A percentile compares a stretch with the other conserved stretches of the same genome.
Conservation (phyloP, 2,888 invertebrate genomes). For the Phoenoteleia sp. region DNA sequence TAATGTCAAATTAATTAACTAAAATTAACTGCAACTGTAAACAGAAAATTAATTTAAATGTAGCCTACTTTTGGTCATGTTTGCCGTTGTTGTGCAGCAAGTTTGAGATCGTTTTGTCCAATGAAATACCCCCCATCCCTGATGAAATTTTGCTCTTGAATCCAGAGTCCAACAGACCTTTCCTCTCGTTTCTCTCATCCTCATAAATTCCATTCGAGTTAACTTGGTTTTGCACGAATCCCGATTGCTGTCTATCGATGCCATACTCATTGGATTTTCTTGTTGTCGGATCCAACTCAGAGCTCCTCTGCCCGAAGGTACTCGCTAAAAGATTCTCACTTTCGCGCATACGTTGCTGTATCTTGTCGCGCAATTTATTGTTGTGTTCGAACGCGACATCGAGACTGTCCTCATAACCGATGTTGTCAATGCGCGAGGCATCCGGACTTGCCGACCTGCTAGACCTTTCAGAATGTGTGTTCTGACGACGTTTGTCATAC, state of each 20-base stretch:
- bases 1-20: no score
- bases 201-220: constrained; percentile 72
- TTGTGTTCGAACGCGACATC: constrained; percentile 85
- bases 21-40: no score
- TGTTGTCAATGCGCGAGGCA: constrained; percentile 80
- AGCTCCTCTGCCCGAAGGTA: constrained; percentile 81
- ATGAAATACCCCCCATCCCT: constrained; percentile 78
- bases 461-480: constrained; percentile 76
- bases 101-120: constrained; percentile 83
- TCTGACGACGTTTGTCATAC: constrained; percentile 76
- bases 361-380: constrained; percentile 85
- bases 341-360: constrained; percentile 85
- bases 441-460: constrained; percentile 83
- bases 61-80: constrained; percentile 84
- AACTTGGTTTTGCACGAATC: constrained; percentile 64
- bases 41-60: no score
- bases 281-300: constrained; percentile 18
- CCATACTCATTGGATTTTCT: constrained; percentile 48
- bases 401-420: constrained; percentile 84
- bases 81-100: constrained; percentile 83
- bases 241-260: constrained; percentile 61
- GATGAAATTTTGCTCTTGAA: constrained; percentile 79
- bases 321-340: constrained; percentile 84
- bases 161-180: constrained; percentile 72
- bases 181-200: constrained; percentile 41